These are phyloP conservation scores for Mercenaria mercenaria DNA, from an alignment of 1,140 invertebrate genomes.

Conservation along the genomic window DNA sequence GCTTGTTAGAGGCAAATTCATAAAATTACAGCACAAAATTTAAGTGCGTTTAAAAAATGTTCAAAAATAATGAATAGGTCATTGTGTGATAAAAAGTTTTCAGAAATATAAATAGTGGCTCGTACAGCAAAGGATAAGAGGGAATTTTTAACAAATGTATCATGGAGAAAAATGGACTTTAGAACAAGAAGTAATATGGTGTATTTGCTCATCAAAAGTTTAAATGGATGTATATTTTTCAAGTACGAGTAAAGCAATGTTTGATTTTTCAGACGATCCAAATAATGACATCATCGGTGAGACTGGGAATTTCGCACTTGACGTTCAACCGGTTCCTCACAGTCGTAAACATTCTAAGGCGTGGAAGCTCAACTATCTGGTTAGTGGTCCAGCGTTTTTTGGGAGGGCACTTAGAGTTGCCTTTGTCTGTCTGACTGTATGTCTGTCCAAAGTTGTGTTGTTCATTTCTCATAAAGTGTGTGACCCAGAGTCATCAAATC, in stretches of 20 bases:
- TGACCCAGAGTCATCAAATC: too few relatives aligned
- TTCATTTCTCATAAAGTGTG: too few relatives aligned
- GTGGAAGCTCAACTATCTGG: conserved; percentile 70
- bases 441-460: too few relatives aligned
- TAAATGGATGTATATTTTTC: too few relatives aligned
- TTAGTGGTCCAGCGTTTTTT: neutral
- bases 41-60: neutral
- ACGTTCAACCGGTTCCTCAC: conserved; percentile 49
- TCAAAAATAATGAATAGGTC: neutral
- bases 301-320: conserved; percentile 74
- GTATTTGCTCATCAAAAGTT: too few relatives aligned
- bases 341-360: conserved; percentile 15
- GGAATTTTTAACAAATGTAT: too few relatives aligned
- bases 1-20: neutral
- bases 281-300: conserved; percentile 73
- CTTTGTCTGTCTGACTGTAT: too few relatives aligned
- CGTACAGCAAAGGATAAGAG: too few relatives aligned
- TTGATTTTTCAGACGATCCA: conserved; percentile 70
- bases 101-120: too few relatives aligned
- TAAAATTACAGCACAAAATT: neutral
- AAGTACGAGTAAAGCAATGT: neutral
- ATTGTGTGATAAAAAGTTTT: neutral
- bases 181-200: too few relatives aligned
- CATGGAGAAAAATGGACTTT: too few relatives aligned
- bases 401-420: too few relatives aligned